Evolutionary conservation across 1,140 invertebrate genomes (phyloP).

Genomic region (Cepaea nemoralis): DNA sequence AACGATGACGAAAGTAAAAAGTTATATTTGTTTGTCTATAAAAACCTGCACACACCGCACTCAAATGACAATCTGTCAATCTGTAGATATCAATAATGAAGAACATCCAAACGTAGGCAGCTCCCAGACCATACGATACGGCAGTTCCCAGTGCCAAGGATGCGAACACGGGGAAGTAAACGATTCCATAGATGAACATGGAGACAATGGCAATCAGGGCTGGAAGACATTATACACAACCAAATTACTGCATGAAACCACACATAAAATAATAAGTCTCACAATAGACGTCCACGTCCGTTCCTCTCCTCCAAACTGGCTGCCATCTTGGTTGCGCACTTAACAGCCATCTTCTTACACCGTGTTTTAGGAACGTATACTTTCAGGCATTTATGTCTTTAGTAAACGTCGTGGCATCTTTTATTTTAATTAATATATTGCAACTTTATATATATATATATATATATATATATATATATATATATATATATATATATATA

Average conservation of each 20-base stretch:
- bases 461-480: too few species aligned
- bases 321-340: too few species aligned
- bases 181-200: slow-evolving; percentile 55
- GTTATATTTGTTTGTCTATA: neutral
- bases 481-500: too few species aligned
- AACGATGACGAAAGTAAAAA: neutral
- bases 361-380: too few species aligned
- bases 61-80: slow-evolving; percentile 30
- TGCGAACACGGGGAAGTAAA: slow-evolving; percentile 52
- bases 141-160: slow-evolving; percentile 42
- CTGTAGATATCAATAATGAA: slow-evolving; percentile 37
- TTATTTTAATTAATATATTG: too few species aligned
- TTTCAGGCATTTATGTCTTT: too few species aligned
- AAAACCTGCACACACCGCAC: slow-evolving; percentile 22
- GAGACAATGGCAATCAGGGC: slow-evolving; percentile 49
- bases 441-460: too few species aligned
- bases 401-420: too few species aligned
- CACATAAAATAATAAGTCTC: neutral
- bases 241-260: neutral
- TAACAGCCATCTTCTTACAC: too few species aligned
- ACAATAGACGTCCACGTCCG: neutral
- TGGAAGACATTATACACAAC: slow-evolving; percentile 29
- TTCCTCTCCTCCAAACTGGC: neutral
- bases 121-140: slow-evolving; percentile 43
- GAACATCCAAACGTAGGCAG: slow-evolving; percentile 49